These are phyloP conservation scores for Vanacampus margaritifer DNA, from an alignment of 2,113 vertebrate species.

Conservation along the genomic window DNA sequence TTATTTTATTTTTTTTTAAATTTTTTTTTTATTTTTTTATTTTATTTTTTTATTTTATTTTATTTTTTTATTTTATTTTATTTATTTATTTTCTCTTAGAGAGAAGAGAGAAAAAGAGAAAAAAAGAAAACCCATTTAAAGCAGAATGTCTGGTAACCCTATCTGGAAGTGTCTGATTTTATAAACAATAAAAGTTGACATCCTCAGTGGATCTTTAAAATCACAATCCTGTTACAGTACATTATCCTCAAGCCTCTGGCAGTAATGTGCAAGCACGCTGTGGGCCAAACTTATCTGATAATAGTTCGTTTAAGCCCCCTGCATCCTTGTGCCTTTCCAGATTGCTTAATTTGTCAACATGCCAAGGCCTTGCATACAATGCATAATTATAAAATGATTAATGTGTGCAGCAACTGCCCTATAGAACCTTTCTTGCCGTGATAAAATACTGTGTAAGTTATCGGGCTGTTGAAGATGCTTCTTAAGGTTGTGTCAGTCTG, in stretches of 20 bases:
- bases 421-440: constrained; percentile 34
- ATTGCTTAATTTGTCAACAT: constrained; percentile 68
- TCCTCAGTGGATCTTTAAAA: neutral
- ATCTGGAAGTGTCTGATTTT: neutral
- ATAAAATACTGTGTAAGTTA: constrained; percentile 48
- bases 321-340: constrained; percentile 38
- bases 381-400: constrained; percentile 69
- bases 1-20: too few species aligned
- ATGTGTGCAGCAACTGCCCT: constrained; percentile 38
- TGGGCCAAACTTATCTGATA: constrained; percentile 39
- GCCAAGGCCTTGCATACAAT: constrained; percentile 49
- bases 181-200: neutral
- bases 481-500: constrained; percentile 54
- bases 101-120: too few species aligned
- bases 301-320: constrained; percentile 37
- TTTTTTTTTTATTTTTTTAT: too few species aligned
- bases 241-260: constrained; percentile 6
- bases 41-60: too few species aligned
- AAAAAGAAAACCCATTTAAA: too few species aligned
- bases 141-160: too few species aligned
- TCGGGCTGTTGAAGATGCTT: constrained; percentile 50
- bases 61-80: too few species aligned
- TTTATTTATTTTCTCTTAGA: too few species aligned
- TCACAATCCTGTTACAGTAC: constrained; percentile 2
- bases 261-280: constrained; percentile 7